Evolutionary conservation across 2,113 vertebrate species (phyloP).

Genomic region (Bubo scandiacus): DNA sequence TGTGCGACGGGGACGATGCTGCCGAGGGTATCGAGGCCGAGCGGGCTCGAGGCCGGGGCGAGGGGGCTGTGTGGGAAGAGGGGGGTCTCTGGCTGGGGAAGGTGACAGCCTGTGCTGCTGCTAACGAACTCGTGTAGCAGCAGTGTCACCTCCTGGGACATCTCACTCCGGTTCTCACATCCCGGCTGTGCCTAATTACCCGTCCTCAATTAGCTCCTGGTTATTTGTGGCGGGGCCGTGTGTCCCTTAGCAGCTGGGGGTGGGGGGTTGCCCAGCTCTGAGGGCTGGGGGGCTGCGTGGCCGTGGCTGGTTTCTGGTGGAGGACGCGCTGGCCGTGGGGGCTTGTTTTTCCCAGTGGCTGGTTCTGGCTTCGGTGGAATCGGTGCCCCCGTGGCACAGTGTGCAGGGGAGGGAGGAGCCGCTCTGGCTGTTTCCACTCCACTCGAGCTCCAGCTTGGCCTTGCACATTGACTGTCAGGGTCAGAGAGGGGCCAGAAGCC

Average conservation of each 20-base stretch:
- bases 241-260: background rate
- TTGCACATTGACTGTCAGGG: accelerated
- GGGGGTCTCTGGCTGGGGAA: background rate
- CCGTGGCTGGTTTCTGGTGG: accelerated
- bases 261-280: background rate
- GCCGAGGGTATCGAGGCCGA: background rate
- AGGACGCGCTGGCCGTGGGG: accelerated
- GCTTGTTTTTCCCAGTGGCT: background rate
- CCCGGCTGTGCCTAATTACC: background rate
- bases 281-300: accelerated
- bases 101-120: background rate
- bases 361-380: background rate
- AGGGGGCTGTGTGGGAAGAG: background rate
- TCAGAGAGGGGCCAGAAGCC: background rate
- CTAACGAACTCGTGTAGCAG: background rate
- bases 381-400: accelerated
- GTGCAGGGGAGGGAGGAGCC: background rate
- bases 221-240: background rate
- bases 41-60: background rate
- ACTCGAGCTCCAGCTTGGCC: background rate
- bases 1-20: background rate
- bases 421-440: background rate
- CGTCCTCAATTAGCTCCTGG: background rate
- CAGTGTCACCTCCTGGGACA: background rate
- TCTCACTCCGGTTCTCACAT: background rate